phyloP scores from a whole-genome alignment of 2,113 vertebrate species.

The Trogon melanurus region DNA sequence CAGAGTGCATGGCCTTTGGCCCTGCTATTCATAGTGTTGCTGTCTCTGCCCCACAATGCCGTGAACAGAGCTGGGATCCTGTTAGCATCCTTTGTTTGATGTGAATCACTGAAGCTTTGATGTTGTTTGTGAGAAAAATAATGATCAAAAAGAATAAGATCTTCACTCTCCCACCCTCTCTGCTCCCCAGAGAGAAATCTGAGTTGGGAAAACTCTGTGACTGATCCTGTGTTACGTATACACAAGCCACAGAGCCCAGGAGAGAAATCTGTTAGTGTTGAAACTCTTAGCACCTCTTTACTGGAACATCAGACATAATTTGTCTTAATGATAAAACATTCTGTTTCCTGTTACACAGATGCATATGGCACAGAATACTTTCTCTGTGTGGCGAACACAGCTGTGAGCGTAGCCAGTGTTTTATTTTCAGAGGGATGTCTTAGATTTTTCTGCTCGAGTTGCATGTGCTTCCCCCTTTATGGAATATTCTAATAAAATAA shows the following conservation, averaged over 20 bases:
- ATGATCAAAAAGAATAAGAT: conserved; percentile 49
- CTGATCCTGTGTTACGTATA: not conserved
- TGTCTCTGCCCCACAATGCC: conserved; percentile 57
- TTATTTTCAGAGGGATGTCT: not conserved
- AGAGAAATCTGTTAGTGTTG: not conserved
- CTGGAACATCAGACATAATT: not conserved
- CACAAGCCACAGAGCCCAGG: not conserved
- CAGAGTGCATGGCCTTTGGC: conserved; percentile 67
- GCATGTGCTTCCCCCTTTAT: not conserved
- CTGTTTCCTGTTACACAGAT: not conserved
- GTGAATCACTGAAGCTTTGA: conserved; percentile 37
- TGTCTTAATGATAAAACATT: not conserved
- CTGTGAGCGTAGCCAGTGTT: not conserved
- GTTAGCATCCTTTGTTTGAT: conserved; percentile 51
- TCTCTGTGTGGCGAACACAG: not conserved
- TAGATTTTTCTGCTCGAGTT: conserved; percentile 20
- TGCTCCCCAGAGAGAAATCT: conserved; percentile 13
- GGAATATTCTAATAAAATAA: not conserved
- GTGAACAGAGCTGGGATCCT: conserved; percentile 43
- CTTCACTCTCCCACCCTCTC: not conserved
- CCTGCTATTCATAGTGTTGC: conserved; percentile 44
- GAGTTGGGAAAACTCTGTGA: not conserved
- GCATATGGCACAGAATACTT: not conserved
- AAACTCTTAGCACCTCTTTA: not conserved
- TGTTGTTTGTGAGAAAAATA: conserved; percentile 57